Conservation (phyloP, 2,888 invertebrate species). For the Phragmatobia fuliginosa region DNA sequence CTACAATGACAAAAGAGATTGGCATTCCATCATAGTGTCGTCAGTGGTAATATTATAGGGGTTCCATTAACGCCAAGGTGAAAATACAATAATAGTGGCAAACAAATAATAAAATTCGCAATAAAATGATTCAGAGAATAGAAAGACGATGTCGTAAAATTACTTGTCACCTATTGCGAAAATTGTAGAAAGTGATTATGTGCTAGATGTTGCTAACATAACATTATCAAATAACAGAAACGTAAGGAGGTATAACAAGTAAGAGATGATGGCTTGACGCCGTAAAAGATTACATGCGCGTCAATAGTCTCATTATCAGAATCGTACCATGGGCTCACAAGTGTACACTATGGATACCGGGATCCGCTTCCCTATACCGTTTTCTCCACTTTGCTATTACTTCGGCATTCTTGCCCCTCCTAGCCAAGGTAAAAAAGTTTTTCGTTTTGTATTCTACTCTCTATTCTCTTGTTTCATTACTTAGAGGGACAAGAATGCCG, state of each 20-base stretch:
- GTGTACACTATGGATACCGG: no score
- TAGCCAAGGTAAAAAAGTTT: no score
- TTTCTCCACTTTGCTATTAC: no score
- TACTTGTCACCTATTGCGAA: constrained; percentile 11
- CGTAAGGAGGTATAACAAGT: not conserved
- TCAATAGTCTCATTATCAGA: no score
- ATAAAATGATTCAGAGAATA: constrained; percentile 8
- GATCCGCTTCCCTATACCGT: no score
- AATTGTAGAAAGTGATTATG: constrained; percentile 17
- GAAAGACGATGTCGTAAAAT: constrained; percentile 4
- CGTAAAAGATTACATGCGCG: no score
- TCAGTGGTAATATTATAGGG: not conserved
- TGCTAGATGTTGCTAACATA: not conserved
- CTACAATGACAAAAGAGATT: not conserved
- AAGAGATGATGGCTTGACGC: no score
- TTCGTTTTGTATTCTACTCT: no score
- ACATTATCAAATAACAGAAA: constrained; percentile 1
- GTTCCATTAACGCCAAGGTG: not conserved
- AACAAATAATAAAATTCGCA: not conserved
- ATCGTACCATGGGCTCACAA: no score
- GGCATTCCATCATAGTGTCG: not conserved
- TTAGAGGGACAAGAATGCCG: no score
- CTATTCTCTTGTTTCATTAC: no score
- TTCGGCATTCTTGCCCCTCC: no score
- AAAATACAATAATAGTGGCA: not conserved